Percentiles rank a stretch among this genome's conserved stretches.
Evolutionary conservation across 64 coral and sea anemone genomes (phyloP).

Genomic region (Montipora capricornis): DNA sequence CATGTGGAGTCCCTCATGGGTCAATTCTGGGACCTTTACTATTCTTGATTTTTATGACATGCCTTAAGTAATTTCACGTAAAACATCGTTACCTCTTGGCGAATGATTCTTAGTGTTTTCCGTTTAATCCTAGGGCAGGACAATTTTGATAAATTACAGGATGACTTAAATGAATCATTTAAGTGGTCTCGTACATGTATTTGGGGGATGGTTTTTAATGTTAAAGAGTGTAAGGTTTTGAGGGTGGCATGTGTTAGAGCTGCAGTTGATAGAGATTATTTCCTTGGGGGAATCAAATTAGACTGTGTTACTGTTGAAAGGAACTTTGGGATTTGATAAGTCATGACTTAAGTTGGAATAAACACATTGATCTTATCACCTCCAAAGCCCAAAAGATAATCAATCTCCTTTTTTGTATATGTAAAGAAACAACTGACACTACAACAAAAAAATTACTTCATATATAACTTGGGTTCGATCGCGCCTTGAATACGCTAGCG

Average conservation of each 20-base stretch:
- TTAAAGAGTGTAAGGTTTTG: not conserved
- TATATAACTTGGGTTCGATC: not conserved
- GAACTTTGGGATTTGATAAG: not conserved
- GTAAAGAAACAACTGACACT: not conserved
- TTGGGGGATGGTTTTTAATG: not conserved
- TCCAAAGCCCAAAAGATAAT: conserved; percentile 32
- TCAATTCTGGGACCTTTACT: too few relatives aligned
- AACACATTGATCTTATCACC: not conserved
- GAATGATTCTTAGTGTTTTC: not conserved
- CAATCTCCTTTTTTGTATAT: not conserved
- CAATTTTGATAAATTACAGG: not conserved
- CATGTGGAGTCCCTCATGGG: too few relatives aligned
- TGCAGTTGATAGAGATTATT: not conserved
- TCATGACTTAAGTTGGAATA: conserved; percentile 30
- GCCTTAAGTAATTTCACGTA: not conserved
- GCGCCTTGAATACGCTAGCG: not conserved
- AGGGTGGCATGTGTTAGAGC: not conserved
- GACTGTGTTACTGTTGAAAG: not conserved
- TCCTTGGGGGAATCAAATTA: not conserved
- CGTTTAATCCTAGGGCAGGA: not conserved
- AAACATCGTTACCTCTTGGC: not conserved
- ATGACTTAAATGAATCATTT: not conserved
- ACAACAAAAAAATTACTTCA: not conserved
- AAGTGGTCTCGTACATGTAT: not conserved
- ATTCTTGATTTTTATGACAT: not conserved